phyloP scores from a whole-genome alignment of 2,888 invertebrate species.

The Tetrapedia diversipes region DNA sequence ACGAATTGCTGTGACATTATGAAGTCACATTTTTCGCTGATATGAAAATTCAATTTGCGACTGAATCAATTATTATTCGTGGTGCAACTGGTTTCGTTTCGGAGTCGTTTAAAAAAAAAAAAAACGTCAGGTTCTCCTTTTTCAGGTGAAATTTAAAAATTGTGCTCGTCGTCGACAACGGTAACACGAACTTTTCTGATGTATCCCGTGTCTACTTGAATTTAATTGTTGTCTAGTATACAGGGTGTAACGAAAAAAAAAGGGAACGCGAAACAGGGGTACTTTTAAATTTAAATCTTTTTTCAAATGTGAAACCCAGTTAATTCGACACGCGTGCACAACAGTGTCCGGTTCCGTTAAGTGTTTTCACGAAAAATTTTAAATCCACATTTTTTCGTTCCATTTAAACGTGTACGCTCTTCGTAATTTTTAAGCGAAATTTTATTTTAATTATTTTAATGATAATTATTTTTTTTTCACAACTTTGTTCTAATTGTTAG shows the following conservation, averaged over 20 bases:
- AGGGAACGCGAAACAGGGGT: slow-evolving; percentile 7
- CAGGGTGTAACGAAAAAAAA: slow-evolving; percentile 13
- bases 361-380: not conserved
- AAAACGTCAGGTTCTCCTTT: not conserved
- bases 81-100: too few species aligned
- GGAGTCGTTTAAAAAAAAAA: too few species aligned
- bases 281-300: slow-evolving; percentile 11
- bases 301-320: slow-evolving; percentile 8
- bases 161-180: not conserved
- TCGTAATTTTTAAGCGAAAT: too few species aligned
- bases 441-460: too few species aligned
- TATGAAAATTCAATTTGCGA: too few species aligned
- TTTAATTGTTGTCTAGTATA: slow-evolving; percentile 1
- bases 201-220: slow-evolving; percentile 1
- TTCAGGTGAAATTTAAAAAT: not conserved
- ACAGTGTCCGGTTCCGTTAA: not conserved
- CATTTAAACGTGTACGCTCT: not conserved
- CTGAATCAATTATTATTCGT: too few species aligned
- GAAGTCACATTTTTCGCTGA: too few species aligned
- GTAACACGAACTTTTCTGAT: slow-evolving; percentile 1
- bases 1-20: too few species aligned
- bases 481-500: too few species aligned
- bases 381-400: too few species aligned
- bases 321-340: not conserved
- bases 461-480: too few species aligned